Evolutionary conservation across 1,140 invertebrate species (phyloP), one percentile per base, ranked within the genome.

Genomic region (Diuraphis noxia): DNA sequence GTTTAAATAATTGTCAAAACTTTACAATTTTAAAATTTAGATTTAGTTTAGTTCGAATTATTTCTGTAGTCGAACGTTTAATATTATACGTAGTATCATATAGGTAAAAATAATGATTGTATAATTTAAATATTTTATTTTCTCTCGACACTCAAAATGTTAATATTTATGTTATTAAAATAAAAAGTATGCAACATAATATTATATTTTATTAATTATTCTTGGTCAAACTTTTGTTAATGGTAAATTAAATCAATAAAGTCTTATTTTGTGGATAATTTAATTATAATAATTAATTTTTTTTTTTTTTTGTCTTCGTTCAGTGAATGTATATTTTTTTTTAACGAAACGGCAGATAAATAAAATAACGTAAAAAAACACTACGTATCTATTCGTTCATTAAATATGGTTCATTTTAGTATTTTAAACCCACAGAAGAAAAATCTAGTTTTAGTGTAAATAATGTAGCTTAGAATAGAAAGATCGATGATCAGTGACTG

Each of bases 341-440:
- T 13, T 21, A 63, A 63, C 10, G 2, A 56, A 30, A 56, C 23
- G 25, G 10, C 7, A 8, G 8, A 56, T 30, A 63, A 63, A n/a
- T 17, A 63, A 17, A 63, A 63, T 72, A 19, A n/a, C 56, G n/a
- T n/a, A n/a, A n/a, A n/a, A n/a, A n/a, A n/a, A n/a, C n/a, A n/a
- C n/a, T n/a, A 72, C 13, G 13, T 72, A 19, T 0, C 0, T 63
- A 13, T 0, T n/a, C 3, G 4, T 63, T 72, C 1, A 0, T 5
- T 72, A 63, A 3, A 63, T 30, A 6, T 72, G n/a, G 56, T 72
- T 17, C 13, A 9, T n/a, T 72, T 72, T 72, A n/a, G n/a, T n/a
- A n/a, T n/a, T n/a, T n/a, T n/a, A n/a, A n/a, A n/a, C n/a, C n/a
- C n/a, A n/a, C 6, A n/a, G 30, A n/a, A 63, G 9, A 63, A 0